phyloP scores from a whole-genome alignment of 2,888 invertebrate genomes.

The Taenaris catops region DNA sequence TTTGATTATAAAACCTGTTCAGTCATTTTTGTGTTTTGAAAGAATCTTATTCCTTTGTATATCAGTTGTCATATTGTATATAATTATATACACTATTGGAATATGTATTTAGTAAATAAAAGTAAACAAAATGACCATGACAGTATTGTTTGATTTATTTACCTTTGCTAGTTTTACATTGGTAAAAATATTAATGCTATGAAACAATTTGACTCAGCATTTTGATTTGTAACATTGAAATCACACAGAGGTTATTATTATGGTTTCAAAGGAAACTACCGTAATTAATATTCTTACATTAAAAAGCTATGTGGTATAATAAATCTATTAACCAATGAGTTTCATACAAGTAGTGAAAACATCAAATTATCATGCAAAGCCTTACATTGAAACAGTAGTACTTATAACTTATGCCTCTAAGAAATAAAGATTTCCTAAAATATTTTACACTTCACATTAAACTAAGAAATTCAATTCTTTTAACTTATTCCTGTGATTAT shows the following conservation, averaged over 20 bases:
- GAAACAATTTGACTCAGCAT: slow-evolving; percentile 76
- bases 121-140: slow-evolving; percentile 29
- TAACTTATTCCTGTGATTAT: slow-evolving; percentile 37
- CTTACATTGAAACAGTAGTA: slow-evolving; percentile 61
- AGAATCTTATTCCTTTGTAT: too few species aligned
- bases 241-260: slow-evolving; percentile 39
- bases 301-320: slow-evolving; percentile 34
- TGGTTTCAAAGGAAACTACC: slow-evolving; percentile 44
- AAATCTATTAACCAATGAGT: slow-evolving; percentile 30
- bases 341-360: slow-evolving; percentile 40
- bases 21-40: too few species aligned
- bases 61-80: too few species aligned
- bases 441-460: slow-evolving; percentile 70
- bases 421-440: slow-evolving; percentile 67
- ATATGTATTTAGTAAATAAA: neutral
- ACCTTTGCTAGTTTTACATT: slow-evolving; percentile 77
- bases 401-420: slow-evolving; percentile 67
- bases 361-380: slow-evolving; percentile 52
- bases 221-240: slow-evolving; percentile 64
- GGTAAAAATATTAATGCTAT: slow-evolving; percentile 78
- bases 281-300: slow-evolving; percentile 34
- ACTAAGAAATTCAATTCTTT: slow-evolving; percentile 44
- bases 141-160: slow-evolving; percentile 77
- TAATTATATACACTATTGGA: neutral
- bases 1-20: too few species aligned